These are phyloP conservation scores for Syngnathoides biaculeatus DNA, from an alignment of 2,113 vertebrate species.

Conservation along the genomic window DNA sequence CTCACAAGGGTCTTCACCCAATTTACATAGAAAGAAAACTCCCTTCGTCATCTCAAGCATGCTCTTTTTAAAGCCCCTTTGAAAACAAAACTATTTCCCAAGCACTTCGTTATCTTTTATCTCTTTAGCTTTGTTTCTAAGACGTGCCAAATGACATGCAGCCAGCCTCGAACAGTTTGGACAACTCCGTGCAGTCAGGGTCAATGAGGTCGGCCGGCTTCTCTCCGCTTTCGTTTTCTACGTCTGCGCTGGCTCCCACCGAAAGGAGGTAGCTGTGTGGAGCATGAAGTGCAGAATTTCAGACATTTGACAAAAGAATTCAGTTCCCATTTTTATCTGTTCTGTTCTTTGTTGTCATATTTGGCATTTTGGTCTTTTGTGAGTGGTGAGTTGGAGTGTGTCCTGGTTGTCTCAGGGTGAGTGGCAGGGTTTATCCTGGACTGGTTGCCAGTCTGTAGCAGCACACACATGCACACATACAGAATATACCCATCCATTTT, in stretches of 20 bases:
- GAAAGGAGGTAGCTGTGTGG: slow-evolving; percentile 82
- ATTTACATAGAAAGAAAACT: not conserved
- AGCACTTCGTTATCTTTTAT: slow-evolving; percentile 7
- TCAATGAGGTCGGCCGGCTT: slow-evolving; percentile 88
- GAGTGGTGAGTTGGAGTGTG: too few species aligned
- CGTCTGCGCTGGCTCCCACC: slow-evolving; percentile 81
- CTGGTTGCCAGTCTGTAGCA: too few species aligned
- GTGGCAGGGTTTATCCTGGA: too few species aligned
- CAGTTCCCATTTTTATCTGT: not conserved
- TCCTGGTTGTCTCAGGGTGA: too few species aligned
- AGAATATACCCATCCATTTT: too few species aligned
- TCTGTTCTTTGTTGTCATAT: too few species aligned
- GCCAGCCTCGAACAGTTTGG: slow-evolving; percentile 76
- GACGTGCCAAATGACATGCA: slow-evolving; percentile 49
- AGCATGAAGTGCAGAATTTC: slow-evolving; percentile 4
- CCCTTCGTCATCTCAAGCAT: not conserved
- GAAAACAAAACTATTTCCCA: not conserved
- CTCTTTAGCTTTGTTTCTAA: not conserved
- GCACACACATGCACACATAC: too few species aligned
- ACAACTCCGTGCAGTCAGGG: slow-evolving; percentile 81
- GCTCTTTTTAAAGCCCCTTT: not conserved
- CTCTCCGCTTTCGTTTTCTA: slow-evolving; percentile 80
- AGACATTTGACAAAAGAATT: not conserved
- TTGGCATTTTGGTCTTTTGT: too few species aligned
- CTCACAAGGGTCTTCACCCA: too few species aligned